Base-by-base conservation (phyloP, 2,797 vertebrate genomes). In the Hypotaenidia philippensis region DNA sequence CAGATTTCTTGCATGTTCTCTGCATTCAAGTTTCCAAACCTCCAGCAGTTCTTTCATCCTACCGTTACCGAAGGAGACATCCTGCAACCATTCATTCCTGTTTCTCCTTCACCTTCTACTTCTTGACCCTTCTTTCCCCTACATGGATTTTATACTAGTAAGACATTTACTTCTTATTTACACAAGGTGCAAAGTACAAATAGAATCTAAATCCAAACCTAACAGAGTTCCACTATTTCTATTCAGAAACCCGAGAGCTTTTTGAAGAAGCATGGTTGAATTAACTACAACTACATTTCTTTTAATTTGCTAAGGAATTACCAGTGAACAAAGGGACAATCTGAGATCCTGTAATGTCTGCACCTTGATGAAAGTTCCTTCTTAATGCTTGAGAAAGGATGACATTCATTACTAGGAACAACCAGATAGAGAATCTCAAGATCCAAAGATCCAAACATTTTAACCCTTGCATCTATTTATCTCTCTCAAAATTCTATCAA, bases 101-200 rank as follows among this genome's bases (percentile, higher is more conserved):
- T 23, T 91, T 85, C 41, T 83, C 64, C 47, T 77, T 78, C 65
- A 86, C 40, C 52, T 72, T 83, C 70, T 89, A 63, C 55, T 27
- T 23, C 45, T 89, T 1, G 0, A 68, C 13, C 26, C 20, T 76
- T 69, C 61, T 79, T 78, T 83, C 61, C 61, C 60, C 87, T 64
- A 60, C 11, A 25, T 18, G 38, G n/a, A 79, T 79, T 92, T 92
- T 91, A 88, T 38, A 86, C 23, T 72, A 76, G 59, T n/a, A 27
- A 29, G n/a, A 55, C 45, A 83, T 50, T 91, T 74, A 76, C 27
- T 83, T 64, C 41, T 75, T 86, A 89, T 91, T 91, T 93, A 96
- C 56, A 93, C 77, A 87, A 93, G 92, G 85, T 92, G 94, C 87
- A 88, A 93, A 91, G 52, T 86, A 85, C 65, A 91, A 91, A 52